Evolutionary conservation across 1,140 invertebrate genomes (phyloP), one percentile per base, ranked within the genome.

Genomic region (Araneus ventricosus): DNA sequence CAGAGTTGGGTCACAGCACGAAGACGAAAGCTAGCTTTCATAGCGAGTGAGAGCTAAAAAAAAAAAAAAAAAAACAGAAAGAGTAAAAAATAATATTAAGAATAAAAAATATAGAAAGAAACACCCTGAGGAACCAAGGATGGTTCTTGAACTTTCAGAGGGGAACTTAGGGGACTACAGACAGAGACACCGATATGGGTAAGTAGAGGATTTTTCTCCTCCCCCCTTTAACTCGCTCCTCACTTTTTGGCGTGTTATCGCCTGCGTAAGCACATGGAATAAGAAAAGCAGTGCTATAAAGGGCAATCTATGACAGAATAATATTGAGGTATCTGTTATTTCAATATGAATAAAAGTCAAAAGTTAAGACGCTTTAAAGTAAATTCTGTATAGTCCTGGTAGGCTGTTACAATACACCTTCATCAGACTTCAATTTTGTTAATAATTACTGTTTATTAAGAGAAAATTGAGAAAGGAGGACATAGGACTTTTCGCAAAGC

Each of bases 71-170:
- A 90, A 59, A 80, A 90, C 24, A 80, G 24, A 10, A 67, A 67
- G 5, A 90, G 6, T 20, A 57, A 90, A 34, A 59, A 59, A 59
- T 59, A 52, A 52, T 5, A 59, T 24, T 45, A 57, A 57, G 39
- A 57, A 17, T 27, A 88, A 90, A 79, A 10, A 20, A n/a, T 22
- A 79, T 24, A 79, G 37, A 86, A 70, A 87, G 57, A 61, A 93
- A 87, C 91, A 88, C 85, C 91, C 91, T 22, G 67, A 80, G 52
- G 91, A 93, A 93, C 88, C 90, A 85, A 86, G 80, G 90, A 92
- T 92, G 90, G 90, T 86, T 92, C 90, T 92, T 92, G 80, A 92
- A 92, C 80, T 86, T 86, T 27, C 57, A 70, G 82, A 85, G 90
- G 61, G 80, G 90, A 27, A 70, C 45, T 79, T 52, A n/a, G 88